Conservation (phyloP, 2,888 invertebrate species). For the Leptarthrus brevirostris region DNA sequence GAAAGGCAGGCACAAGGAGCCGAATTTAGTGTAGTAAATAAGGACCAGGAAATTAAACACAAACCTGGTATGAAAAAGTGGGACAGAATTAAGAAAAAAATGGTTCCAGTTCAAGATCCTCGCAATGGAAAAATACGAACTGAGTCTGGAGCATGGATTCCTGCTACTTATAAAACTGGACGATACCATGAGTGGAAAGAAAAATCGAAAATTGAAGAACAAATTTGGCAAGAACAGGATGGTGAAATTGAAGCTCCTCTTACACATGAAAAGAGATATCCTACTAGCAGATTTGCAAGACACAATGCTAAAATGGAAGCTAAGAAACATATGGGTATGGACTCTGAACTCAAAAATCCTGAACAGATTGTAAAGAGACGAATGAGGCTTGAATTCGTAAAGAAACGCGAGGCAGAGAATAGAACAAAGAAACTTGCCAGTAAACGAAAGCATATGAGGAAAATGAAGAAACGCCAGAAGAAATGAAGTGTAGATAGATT, state of each 20-base stretch:
- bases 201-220: conserved; percentile 70
- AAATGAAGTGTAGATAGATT: conserved; percentile 24
- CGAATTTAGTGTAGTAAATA: conserved; percentile 84
- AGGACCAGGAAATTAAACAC: conserved; percentile 77
- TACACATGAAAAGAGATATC: conserved; percentile 60
- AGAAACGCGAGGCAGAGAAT: conserved; percentile 72
- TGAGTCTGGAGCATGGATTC: conserved; percentile 94
- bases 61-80: conserved; percentile 79
- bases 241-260: conserved; percentile 61
- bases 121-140: conserved; percentile 87
- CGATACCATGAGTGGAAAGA: conserved; percentile 89
- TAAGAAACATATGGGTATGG: conserved; percentile 69
- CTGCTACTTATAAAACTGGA: conserved; percentile 93
- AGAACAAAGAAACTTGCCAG: conserved; percentile 65
- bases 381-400: conserved; percentile 70
- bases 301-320: conserved; percentile 79
- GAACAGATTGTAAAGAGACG: conserved; percentile 84
- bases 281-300: conserved; percentile 79
- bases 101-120: conserved; percentile 74
- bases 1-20: conserved; percentile 81
- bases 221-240: conserved; percentile 62
- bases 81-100: conserved; percentile 97
- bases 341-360: conserved; percentile 76
- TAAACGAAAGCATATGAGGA: conserved; percentile 65
- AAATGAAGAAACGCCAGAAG: conserved; percentile 51